A percentile compares a stretch with the other conserved stretches of the same genome.
Evolutionary conservation across 2,888 invertebrate genomes (phyloP).

Genomic region (Cyaniris semiargus): DNA sequence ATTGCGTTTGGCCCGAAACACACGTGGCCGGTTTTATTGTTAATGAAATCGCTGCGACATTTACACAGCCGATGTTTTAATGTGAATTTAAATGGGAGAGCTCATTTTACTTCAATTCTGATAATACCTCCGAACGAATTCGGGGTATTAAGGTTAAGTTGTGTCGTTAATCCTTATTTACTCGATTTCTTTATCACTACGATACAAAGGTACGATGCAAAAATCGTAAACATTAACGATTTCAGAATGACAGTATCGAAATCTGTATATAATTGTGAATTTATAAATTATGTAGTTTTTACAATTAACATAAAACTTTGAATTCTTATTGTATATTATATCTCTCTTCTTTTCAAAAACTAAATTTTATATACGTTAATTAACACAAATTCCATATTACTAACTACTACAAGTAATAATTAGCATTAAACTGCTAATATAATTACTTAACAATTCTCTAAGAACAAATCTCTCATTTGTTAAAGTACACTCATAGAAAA

Average conservation of each 20-base stretch:
- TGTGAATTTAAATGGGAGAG: slow-evolving; percentile 30
- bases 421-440: neutral
- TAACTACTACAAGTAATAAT: neutral
- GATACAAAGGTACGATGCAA: neutral
- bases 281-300: neutral
- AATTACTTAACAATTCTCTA: neutral
- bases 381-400: neutral
- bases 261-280: neutral
- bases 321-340: too few species aligned
- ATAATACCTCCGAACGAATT: slow-evolving; percentile 22
- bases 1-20: too few species aligned
- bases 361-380: neutral
- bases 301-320: neutral
- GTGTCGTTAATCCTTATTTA: slow-evolving; percentile 29
- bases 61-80: slow-evolving; percentile 27
- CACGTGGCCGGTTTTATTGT: too few species aligned
- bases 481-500: neutral
- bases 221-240: neutral
- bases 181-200: neutral
- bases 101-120: slow-evolving; percentile 28
- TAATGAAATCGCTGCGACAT: slow-evolving; percentile 32
- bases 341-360: too few species aligned
- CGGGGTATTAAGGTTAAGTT: slow-evolving; percentile 30
- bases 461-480: neutral
- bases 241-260: neutral